These are phyloP conservation scores for Chrysopa pallens DNA, from an alignment of 1,140 invertebrate genomes.

Conservation along the genomic window DNA sequence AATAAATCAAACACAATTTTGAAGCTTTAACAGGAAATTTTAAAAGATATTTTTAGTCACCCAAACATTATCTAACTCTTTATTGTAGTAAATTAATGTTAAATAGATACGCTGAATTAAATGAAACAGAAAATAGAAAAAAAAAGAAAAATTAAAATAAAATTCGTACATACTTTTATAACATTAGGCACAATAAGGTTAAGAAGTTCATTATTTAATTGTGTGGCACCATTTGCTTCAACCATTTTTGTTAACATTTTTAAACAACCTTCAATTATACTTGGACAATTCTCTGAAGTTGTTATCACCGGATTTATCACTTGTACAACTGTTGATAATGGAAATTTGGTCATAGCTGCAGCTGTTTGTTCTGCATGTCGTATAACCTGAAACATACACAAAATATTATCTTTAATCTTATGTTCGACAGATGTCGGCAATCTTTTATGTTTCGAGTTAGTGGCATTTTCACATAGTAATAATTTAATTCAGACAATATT, in stretches of 20 bases:
- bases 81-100: neutral
- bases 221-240: conserved; percentile 38
- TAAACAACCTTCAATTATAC: conserved; percentile 75
- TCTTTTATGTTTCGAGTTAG: no score
- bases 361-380: conserved; percentile 18
- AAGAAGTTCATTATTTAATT: conserved; percentile 55
- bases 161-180: conserved; percentile 40
- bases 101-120: neutral
- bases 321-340: conserved; percentile 21
- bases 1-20: no score
- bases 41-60: no score
- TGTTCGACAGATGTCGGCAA: no score
- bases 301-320: conserved; percentile 60
- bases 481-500: no score
- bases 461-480: no score
- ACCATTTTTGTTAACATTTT: conserved; percentile 82
- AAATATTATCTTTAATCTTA: no score
- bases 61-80: no score
- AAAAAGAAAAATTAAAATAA: neutral
- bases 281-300: conserved; percentile 37
- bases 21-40: no score
- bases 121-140: neutral
- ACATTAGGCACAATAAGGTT: conserved; percentile 73
- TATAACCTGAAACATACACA: conserved; percentile 17
- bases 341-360: conserved; percentile 20